Evolutionary conservation across 2,888 invertebrate species (phyloP), one percentile per base, ranked within the genome.

Genomic region (Dolichopus griseipennis): DNA sequence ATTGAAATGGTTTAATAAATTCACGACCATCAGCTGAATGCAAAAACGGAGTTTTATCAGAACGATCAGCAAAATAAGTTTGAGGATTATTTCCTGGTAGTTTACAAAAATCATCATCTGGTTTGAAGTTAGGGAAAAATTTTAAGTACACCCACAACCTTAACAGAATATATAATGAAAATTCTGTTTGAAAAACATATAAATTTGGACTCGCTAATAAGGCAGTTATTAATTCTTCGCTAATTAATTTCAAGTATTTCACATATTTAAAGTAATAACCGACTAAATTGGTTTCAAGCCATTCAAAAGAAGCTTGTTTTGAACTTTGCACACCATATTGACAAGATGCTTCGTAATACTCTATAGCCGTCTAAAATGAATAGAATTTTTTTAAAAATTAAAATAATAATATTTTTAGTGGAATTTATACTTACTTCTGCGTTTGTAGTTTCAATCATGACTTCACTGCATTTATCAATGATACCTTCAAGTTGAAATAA

Each of bases 171-270:
- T 91, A 91, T 62, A 91, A 80, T 43, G 90, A 89, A 78, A 90
- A 90, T 80, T 91, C 91, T 0, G 91, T 90, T 79, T 91, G 90
- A 83, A 90, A 86, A 2, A 90, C 90, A 76, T 88, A 88, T 69
- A 91, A 81, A 73, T 88, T 85, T 0, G 87, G 85, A 76, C 88
- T 87, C 15, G 83, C 79, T 34, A 90, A 84, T 37, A 90, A 78
- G 61, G 85, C 82, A 4, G 83, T 81, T 88, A 91, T 88, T 70
- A 91, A 76, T 4, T 87, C 85, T n/a, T 85, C 79, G 37, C 87
- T 87, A 73, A 91, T 86, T 73, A 86, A 85, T 72, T 83, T 83
- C 65, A 90, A 78, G 70, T 86, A 83, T 61, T 83, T 80, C 1
- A 85, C 81, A 73, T 86, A 83, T 71, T 84, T 84, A 73, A 79